phyloP scores from a whole-genome alignment of 1,140 invertebrate genomes.

The Papilio aristodemus region DNA sequence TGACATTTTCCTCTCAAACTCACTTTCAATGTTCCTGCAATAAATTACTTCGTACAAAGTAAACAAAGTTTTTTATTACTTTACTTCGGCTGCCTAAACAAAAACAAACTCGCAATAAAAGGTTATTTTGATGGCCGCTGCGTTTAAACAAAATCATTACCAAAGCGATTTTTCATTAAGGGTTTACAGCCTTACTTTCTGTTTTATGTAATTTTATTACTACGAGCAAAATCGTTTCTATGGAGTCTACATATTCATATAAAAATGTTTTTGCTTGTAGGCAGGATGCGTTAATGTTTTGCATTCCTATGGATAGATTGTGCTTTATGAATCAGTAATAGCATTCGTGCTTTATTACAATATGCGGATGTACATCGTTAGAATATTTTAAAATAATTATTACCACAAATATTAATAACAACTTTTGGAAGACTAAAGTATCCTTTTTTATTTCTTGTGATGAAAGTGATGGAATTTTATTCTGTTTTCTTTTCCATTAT shows the following conservation, averaged over 20 bases:
- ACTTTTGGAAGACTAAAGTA: too few species aligned
- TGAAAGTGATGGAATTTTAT: too few species aligned
- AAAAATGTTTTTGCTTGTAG: neutral
- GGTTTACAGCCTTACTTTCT: neutral
- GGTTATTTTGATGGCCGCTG: slow-evolving; percentile 17
- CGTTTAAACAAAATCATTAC: slow-evolving; percentile 27
- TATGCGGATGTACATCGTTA: neutral
- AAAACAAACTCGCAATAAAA: slow-evolving; percentile 33
- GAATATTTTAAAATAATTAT: neutral
- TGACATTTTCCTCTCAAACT: slow-evolving; percentile 29
- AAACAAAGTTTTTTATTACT: slow-evolving; percentile 34
- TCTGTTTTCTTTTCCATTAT: too few species aligned
- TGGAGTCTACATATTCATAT: neutral
- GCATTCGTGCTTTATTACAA: neutral
- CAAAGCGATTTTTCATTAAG: slow-evolving; percentile 16
- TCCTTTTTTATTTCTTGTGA: too few species aligned
- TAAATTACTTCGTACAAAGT: slow-evolving; percentile 32
- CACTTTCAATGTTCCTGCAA: slow-evolving; percentile 28
- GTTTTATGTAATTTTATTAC: neutral
- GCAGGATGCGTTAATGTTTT: neutral
- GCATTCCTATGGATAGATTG: neutral
- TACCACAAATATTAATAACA: neutral
- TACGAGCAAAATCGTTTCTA: too few species aligned
- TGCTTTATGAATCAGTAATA: neutral
- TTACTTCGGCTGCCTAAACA: slow-evolving; percentile 30